phyloP scores from a whole-genome alignment of 2,113 vertebrate genomes.

The Oceanites oceanicus region DNA sequence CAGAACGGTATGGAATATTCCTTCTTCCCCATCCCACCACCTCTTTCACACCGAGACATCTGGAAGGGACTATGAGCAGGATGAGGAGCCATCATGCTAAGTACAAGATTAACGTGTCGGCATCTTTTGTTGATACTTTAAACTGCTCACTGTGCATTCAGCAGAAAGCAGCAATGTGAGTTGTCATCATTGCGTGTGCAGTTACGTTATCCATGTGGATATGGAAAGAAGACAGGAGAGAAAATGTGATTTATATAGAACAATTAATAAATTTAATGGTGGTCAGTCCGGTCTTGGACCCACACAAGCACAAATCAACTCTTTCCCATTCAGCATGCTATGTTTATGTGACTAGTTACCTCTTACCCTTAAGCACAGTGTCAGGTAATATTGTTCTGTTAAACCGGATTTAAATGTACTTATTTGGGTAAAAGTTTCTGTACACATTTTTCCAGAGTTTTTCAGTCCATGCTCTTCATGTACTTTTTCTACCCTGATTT shows the following conservation, averaged over 20 bases:
- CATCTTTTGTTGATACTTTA: constrained; percentile 78
- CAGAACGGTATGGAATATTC: constrained; percentile 16
- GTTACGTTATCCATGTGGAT: background rate
- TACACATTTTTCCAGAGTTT: fast-evolving
- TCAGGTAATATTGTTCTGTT: background rate
- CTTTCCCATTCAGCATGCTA: background rate
- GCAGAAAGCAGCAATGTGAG: background rate
- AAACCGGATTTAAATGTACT: background rate
- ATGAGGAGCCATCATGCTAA: constrained; percentile 44
- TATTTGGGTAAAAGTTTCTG: background rate
- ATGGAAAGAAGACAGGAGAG: background rate
- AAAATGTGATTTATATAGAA: background rate
- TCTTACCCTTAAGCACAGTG: background rate
- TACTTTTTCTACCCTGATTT: background rate
- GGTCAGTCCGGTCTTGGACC: background rate
- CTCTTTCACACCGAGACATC: constrained; percentile 29
- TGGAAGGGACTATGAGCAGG: constrained; percentile 28
- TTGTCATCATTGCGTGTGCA: fast-evolving
- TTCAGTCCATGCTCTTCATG: background rate
- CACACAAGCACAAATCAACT: background rate
- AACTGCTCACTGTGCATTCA: constrained; percentile 59
- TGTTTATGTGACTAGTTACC: background rate
- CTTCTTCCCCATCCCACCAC: background rate
- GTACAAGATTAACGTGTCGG: constrained; percentile 76
- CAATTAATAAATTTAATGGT: background rate